phyloP scores from a whole-genome alignment of 2,888 invertebrate species.

The Oligia fasciuncula region DNA sequence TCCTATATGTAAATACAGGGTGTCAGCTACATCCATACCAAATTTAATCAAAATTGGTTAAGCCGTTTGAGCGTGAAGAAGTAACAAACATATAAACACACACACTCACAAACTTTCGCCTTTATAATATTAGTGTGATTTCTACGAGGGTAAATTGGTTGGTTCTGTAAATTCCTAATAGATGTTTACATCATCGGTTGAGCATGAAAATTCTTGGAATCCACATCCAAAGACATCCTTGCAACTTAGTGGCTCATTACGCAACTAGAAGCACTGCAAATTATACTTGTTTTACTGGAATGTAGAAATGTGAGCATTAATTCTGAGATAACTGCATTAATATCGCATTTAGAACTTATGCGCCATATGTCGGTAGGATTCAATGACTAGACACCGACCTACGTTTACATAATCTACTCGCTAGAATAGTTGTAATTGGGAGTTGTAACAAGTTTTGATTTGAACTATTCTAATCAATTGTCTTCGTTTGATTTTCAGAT shows the following conservation, averaged over 20 bases:
- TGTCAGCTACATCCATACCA: too few relatives aligned
- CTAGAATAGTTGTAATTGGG: background rate
- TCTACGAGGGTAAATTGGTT: background rate
- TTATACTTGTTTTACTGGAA: slow-evolving; percentile 74
- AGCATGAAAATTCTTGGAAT: slow-evolving; percentile 26
- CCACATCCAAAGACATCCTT: slow-evolving; percentile 23
- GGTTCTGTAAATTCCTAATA: background rate
- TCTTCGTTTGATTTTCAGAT: background rate
- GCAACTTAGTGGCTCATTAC: slow-evolving; percentile 42
- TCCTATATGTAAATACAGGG: too few relatives aligned
- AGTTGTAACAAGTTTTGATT: background rate
- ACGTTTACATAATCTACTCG: slow-evolving; percentile 27
- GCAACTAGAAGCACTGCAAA: slow-evolving; percentile 56
- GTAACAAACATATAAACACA: too few relatives aligned
- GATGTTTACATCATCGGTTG: background rate
- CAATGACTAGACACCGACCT: slow-evolving; percentile 24
- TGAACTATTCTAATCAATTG: background rate
- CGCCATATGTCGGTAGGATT: slow-evolving; percentile 58
- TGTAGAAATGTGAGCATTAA: slow-evolving; percentile 71
- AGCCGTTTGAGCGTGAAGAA: too few relatives aligned
- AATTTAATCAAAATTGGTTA: too few relatives aligned
- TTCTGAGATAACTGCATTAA: slow-evolving; percentile 76
- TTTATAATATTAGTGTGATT: background rate
- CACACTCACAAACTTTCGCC: too few relatives aligned
- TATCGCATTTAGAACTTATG: slow-evolving; percentile 70